phyloP scores from a whole-genome alignment of 2,113 vertebrate species.

The Podarcis cretensis region DNA sequence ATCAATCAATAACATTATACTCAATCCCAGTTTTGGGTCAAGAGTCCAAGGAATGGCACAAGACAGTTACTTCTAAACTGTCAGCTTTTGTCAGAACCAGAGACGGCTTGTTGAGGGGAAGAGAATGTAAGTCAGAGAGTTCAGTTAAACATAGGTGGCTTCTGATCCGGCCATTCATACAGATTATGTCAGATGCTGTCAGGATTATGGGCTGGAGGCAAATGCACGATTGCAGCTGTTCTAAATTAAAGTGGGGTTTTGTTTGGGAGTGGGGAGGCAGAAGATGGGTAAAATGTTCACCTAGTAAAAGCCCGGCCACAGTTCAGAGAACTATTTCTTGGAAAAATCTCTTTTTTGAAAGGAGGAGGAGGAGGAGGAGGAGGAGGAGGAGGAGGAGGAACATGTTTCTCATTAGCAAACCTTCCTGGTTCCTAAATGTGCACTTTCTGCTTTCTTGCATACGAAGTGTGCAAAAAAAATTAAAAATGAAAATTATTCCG shows the following conservation, averaged over 20 bases:
- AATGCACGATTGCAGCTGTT: constrained; percentile 9
- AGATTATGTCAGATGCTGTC: neutral
- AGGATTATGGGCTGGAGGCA: neutral
- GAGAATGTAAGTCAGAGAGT: neutral
- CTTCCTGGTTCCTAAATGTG: neutral
- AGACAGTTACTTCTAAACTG: neutral
- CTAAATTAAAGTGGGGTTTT: neutral
- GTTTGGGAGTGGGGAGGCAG: neutral
- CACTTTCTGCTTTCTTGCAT: neutral
- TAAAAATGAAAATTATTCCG: neutral
- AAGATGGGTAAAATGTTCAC: neutral
- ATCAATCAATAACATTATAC: too few relatives aligned
- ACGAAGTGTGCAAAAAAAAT: neutral
- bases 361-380: neutral
- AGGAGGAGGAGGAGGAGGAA: neutral
- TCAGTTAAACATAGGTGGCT: neutral
- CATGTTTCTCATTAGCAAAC: constrained; percentile 19
- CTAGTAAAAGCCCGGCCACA: neutral
- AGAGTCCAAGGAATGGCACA: neutral
- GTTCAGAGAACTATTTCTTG: neutral
- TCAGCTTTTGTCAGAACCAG: neutral
- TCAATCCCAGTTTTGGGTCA: neutral
- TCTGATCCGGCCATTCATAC: neutral
- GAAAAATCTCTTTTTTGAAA: neutral
- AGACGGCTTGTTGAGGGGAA: neutral